Conservation (phyloP, 2,113 vertebrate genomes). For the Suricata suricatta region DNA sequence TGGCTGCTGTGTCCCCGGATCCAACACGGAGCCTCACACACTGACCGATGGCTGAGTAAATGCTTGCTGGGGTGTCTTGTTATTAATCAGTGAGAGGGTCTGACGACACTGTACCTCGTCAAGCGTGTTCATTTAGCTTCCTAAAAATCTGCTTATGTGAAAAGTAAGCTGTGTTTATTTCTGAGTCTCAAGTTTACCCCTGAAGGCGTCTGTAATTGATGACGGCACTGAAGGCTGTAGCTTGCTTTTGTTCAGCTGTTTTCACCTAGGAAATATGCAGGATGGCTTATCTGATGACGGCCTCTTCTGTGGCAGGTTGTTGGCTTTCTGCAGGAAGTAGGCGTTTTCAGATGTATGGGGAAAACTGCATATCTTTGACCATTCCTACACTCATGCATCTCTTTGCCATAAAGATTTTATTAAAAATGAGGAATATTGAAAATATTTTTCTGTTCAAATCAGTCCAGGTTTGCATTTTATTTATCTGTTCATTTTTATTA, state of each 20-base stretch:
- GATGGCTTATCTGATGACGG: background rate
- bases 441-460: background rate
- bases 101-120: background rate
- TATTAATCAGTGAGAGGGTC: background rate
- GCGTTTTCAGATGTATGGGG: background rate
- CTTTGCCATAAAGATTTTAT: background rate
- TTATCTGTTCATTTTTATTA: too few species aligned
- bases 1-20: too few species aligned
- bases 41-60: background rate
- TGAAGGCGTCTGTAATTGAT: background rate
- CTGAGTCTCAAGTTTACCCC: background rate
- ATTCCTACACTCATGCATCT: background rate
- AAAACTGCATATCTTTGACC: background rate
- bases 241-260: background rate
- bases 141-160: background rate
- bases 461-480: background rate
- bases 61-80: background rate
- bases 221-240: background rate
- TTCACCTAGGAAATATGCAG: background rate
- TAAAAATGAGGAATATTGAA: background rate
- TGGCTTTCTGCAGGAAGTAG: background rate
- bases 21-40: too few species aligned
- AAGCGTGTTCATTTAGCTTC: background rate
- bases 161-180: slow-evolving; percentile 36
- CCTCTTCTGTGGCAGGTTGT: background rate